Percentiles rank a stretch among this genome's conserved stretches.
phyloP scores from a whole-genome alignment of 1,140 invertebrate genomes.

The Nylanderia fulva region DNA sequence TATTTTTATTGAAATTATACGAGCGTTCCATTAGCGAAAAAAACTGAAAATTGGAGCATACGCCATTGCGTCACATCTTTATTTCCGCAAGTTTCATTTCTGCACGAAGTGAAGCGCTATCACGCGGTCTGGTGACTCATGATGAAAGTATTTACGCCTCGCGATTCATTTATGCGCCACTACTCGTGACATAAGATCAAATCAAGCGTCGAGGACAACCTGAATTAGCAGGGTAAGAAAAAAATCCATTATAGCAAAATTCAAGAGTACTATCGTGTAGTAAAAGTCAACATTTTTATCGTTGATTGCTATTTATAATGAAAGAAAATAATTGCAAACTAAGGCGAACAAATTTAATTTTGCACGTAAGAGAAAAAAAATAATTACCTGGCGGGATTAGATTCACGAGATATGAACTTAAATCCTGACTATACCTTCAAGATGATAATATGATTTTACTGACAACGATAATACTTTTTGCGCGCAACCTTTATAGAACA shows the following conservation, averaged over 20 bases:
- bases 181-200: not conserved
- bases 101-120: constrained; percentile 21
- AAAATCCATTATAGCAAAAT: not conserved
- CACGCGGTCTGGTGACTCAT: constrained; percentile 62
- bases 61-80: not conserved
- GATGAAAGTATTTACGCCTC: constrained; percentile 55
- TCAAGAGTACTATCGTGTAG: not conserved
- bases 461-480: constrained; percentile 27
- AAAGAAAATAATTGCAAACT: not conserved
- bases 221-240: not conserved
- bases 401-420: constrained; percentile 17
- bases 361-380: not conserved
- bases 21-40: not conserved
- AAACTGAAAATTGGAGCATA: not conserved
- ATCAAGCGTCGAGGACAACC: not conserved
- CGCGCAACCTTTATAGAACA: not conserved
- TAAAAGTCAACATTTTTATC: constrained; percentile 1
- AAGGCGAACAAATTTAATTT: not conserved
- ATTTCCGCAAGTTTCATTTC: constrained; percentile 14
- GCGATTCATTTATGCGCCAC: constrained; percentile 25
- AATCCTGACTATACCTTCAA: not conserved
- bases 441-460: constrained; percentile 20
- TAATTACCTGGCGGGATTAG: not conserved
- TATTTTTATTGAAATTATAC: not conserved
- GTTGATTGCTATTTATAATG: not conserved